Conservation (phyloP, 2,888 invertebrate genomes). For the Halictus ligatus region DNA sequence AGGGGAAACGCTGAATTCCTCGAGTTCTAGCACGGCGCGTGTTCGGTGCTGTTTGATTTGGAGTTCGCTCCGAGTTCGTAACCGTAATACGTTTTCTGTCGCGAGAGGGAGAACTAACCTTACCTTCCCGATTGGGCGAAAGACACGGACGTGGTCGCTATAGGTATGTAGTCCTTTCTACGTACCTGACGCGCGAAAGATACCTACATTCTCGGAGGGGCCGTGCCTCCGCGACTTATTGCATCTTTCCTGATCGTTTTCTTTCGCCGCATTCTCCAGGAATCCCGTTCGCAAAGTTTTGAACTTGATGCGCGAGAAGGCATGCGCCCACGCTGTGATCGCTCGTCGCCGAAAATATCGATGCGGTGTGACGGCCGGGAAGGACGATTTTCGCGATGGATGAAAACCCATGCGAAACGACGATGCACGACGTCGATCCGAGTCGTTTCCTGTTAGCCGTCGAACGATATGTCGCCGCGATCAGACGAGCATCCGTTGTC, state of each 20-base stretch:
- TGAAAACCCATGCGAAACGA: neutral
- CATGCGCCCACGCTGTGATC: neutral
- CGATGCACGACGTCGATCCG: neutral
- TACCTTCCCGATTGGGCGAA: constrained; percentile 53
- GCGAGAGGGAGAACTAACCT: constrained; percentile 55
- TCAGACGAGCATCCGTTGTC: constrained; percentile 10
- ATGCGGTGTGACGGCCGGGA: constrained; percentile 9
- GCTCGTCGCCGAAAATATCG: constrained; percentile 33
- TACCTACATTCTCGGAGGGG: constrained; percentile 29
- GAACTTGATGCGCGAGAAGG: neutral
- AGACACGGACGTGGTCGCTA: constrained; percentile 59
- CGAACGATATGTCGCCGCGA: neutral
- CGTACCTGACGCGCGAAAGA: constrained; percentile 47
- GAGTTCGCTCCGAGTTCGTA: constrained; percentile 6
- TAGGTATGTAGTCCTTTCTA: constrained; percentile 54
- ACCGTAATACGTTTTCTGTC: constrained; percentile 48
- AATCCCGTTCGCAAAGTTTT: neutral
- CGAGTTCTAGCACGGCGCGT: neutral
- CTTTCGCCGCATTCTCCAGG: neutral
- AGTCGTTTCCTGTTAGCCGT: neutral
- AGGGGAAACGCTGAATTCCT: neutral
- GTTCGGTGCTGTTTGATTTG: constrained; percentile 11
- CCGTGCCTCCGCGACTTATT: neutral
- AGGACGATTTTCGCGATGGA: constrained; percentile 15
- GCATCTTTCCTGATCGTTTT: neutral